Evolutionary conservation across 1,140 invertebrate species (phyloP).

Genomic region (Galleria mellonella): DNA sequence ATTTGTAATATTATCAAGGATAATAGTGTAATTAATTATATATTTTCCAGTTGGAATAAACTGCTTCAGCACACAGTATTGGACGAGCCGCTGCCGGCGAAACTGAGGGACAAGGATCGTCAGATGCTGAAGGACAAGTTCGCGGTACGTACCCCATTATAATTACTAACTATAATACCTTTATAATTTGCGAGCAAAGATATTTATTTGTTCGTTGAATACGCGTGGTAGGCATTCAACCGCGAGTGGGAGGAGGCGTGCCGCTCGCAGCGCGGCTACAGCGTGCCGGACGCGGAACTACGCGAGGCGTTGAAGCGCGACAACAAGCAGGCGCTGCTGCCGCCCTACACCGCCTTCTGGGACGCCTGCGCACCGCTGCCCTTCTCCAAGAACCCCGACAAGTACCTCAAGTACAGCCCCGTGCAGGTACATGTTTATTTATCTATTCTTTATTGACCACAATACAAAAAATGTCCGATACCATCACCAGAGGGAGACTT

Average conservation of each 20-base stretch:
- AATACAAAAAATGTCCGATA: too few relatives aligned
- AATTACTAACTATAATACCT: too few relatives aligned
- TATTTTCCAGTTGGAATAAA: constrained; percentile 84
- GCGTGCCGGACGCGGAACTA: constrained; percentile 93
- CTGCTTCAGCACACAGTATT: constrained; percentile 83
- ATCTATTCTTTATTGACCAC: background rate
- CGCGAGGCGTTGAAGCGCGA: constrained; percentile 88
- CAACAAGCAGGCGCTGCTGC: constrained; percentile 90
- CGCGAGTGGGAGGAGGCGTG: constrained; percentile 95
- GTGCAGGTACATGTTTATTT: constrained; percentile 73
- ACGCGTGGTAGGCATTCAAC: constrained; percentile 91
- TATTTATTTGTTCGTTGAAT: too few relatives aligned
- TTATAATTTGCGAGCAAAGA: too few relatives aligned
- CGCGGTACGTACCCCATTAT: constrained; percentile 80
- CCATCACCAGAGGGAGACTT: too few relatives aligned
- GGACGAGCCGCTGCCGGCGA: constrained; percentile 81
- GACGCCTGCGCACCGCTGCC: constrained; percentile 81
- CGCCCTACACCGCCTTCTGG: constrained; percentile 87
- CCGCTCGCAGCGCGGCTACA: constrained; percentile 91
- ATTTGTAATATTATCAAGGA: too few relatives aligned
- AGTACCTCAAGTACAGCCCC: constrained; percentile 95
- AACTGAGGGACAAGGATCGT: constrained; percentile 90
- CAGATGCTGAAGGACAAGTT: constrained; percentile 96
- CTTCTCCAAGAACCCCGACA: constrained; percentile 95
- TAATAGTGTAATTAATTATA: too few relatives aligned